Base-by-base conservation (phyloP, 2,113 vertebrate species). In the Morphnarchus princeps region DNA sequence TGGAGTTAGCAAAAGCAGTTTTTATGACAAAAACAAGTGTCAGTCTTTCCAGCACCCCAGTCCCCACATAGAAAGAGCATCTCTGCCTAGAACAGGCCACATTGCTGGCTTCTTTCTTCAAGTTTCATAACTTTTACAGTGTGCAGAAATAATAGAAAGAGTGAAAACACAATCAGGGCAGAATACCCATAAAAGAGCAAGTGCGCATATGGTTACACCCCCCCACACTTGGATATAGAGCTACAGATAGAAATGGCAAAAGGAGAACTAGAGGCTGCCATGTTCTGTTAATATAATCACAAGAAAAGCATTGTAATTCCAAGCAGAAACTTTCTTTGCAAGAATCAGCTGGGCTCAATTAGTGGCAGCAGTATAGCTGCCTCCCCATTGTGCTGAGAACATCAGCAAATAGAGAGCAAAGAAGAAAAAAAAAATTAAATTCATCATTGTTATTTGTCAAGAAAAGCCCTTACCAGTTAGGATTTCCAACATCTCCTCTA, bases 21-120 rank as follows among this genome's bases (percentile, higher is more conserved):
- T 97, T 95, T 71, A 90, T 88, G 82, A 95, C 91, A 97, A 94
- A 97, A 97, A 93, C 89, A 94, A 94, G 91, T 85, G 93, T 93
- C 93, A 80, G 47, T 59, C 71, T 90, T 93, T 94, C 95, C 93
- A 96, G 49, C 71, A 65, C 10, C 9, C 66, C 43, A 38, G 29
- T 85, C 87, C 25, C 32, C 79, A 65, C 6, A 3, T 0, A 82
- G 61, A 82, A 92, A 66, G 73, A 50, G 4, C 55, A 81, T 66
- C 78, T 85, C 84, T 91, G 67, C 52, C 67, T 73, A 38, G 54
- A 87, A 8, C 32, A 87, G 42, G 63, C 73, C 62, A 29, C 54
- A 49, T 50, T 49, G 29, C 73, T 91, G 89, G 40, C 74, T 90
- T 69, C 73, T 47, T 82, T 58, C 71, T 83, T 45, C 58, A 10